Percentiles rank a stretch among this genome's conserved stretches.
These are phyloP conservation scores for Elegia similella DNA, from an alignment of 2,888 invertebrate genomes.

Conservation along the genomic window DNA sequence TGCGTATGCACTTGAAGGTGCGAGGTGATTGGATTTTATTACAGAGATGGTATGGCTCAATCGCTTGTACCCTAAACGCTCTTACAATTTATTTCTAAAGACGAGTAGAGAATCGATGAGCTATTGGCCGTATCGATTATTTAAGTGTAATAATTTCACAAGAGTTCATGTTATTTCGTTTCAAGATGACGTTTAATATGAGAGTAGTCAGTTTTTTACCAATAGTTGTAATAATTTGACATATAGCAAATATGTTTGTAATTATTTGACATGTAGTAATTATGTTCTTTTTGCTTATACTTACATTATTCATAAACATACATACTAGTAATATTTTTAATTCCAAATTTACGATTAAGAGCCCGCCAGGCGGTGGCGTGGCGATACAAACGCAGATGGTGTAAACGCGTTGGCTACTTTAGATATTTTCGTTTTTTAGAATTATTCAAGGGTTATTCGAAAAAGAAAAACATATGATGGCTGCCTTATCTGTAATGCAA, in stretches of 20 bases:
- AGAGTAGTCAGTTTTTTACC: constrained; percentile 22
- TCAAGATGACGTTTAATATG: constrained; percentile 33
- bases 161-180: constrained; percentile 30
- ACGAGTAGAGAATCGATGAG: constrained; percentile 26
- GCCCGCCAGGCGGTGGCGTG: too few species aligned
- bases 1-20: not conserved
- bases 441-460: too few species aligned
- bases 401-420: too few species aligned
- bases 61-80: not conserved
- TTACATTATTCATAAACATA: too few species aligned
- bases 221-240: constrained; percentile 23
- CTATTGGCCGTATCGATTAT: constrained; percentile 36
- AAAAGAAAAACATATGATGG: too few species aligned
- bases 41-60: not conserved
- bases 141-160: constrained; percentile 36
- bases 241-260: constrained; percentile 8
- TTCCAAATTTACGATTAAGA: too few species aligned
- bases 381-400: too few species aligned
- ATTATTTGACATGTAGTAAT: too few species aligned
- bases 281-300: too few species aligned
- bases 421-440: too few species aligned
- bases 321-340: too few species aligned
- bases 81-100: constrained; percentile 19
- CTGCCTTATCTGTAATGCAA: too few species aligned
- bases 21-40: not conserved